phyloP scores from a whole-genome alignment of 2,888 invertebrate genomes.

The Pristionchus arcanus region DNA sequence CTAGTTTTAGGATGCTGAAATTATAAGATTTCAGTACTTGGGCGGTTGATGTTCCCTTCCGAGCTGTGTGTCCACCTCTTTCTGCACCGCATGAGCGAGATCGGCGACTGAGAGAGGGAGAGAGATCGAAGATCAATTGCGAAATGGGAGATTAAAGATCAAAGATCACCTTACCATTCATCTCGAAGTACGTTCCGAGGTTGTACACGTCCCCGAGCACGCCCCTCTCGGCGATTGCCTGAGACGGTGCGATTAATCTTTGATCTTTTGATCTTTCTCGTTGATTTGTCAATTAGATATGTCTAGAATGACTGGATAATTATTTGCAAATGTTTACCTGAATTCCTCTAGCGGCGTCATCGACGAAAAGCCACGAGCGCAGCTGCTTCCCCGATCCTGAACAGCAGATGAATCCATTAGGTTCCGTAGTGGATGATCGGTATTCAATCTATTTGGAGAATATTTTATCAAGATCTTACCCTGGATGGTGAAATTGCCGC shows the following conservation, averaged over 20 bases:
- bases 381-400: slow-evolving; percentile 51
- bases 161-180: slow-evolving; percentile 67
- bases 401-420: too few relatives aligned
- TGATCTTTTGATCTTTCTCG: too few relatives aligned
- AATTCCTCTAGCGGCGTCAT: slow-evolving; percentile 75
- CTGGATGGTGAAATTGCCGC: slow-evolving; percentile 76
- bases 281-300: too few relatives aligned
- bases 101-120: slow-evolving; percentile 69
- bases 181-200: slow-evolving; percentile 77
- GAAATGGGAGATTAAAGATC: neutral
- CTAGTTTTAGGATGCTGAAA: too few relatives aligned
- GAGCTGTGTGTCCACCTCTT: slow-evolving; percentile 75
- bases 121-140: slow-evolving; percentile 39
- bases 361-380: slow-evolving; percentile 78
- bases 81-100: slow-evolving; percentile 73
- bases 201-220: slow-evolving; percentile 76
- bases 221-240: slow-evolving; percentile 72
- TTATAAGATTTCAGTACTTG: neutral
- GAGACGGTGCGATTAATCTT: slow-evolving; percentile 56
- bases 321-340: slow-evolving; percentile 5
- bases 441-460: too few relatives aligned
- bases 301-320: too few relatives aligned
- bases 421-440: too few relatives aligned
- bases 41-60: slow-evolving; percentile 58
- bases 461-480: neutral